Conservation (phyloP, 2,888 invertebrate species). For the Drosophila anceps region DNA sequence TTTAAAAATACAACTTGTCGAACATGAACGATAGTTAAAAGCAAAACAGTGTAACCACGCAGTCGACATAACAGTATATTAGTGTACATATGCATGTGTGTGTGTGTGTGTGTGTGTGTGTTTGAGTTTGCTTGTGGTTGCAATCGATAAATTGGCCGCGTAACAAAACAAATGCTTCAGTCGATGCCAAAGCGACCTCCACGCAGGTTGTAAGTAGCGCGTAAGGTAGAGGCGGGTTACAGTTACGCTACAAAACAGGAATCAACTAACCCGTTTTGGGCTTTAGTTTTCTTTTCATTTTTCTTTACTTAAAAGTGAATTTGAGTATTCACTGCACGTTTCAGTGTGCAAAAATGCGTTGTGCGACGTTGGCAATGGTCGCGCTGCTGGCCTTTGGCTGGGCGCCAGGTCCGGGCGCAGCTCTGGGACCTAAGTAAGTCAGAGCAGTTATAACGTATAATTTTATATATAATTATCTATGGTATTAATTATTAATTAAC, state of each 20-base stretch:
- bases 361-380: constrained; percentile 33
- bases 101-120: not conserved
- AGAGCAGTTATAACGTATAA: not conserved
- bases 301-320: constrained; percentile 30
- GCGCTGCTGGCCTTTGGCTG: constrained; percentile 58
- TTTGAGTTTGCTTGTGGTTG: constrained; percentile 1
- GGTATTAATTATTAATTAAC: constrained; percentile 1
- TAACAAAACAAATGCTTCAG: constrained; percentile 48
- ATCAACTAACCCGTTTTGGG: constrained; percentile 56
- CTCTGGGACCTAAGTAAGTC: constrained; percentile 57
- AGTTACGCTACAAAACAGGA: not conserved
- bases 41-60: constrained; percentile 64
- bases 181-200: constrained; percentile 33
- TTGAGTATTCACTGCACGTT: constrained; percentile 46
- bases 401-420: constrained; percentile 37
- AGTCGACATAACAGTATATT: constrained; percentile 32
- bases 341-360: constrained; percentile 48
- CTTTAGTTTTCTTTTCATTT: not conserved
- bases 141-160: constrained; percentile 66
- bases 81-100: not conserved
- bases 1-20: constrained; percentile 37
- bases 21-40: constrained; percentile 39
- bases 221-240: not conserved
- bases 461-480: not conserved
- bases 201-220: constrained; percentile 29